phyloP scores from a whole-genome alignment of 2,113 vertebrate species.

The Microcebus murinus region DNA sequence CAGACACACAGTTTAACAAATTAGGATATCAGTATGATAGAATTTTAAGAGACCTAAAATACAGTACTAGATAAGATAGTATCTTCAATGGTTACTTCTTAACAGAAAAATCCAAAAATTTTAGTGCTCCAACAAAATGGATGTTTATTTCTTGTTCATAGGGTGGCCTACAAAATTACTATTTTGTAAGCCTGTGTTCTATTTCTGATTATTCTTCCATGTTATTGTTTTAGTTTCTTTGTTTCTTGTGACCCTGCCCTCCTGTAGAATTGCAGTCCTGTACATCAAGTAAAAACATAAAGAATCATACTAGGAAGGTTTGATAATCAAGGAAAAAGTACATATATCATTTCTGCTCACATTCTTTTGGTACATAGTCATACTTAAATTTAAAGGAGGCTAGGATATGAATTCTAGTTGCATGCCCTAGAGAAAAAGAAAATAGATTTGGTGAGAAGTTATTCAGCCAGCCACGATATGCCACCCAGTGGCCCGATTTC shows the following conservation, averaged over 20 bases:
- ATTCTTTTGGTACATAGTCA: neutral
- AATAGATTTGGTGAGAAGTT: neutral
- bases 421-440: neutral
- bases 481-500: neutral
- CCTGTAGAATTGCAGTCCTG: neutral
- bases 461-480: neutral
- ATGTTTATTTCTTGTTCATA: neutral
- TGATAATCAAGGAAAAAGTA: neutral
- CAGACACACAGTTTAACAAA: neutral
- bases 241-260: neutral
- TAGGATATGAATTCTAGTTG: neutral
- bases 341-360: neutral
- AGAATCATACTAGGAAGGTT: neutral
- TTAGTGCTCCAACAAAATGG: neutral
- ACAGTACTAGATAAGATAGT: neutral
- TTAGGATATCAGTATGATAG: neutral
- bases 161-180: neutral
- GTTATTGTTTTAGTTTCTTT: neutral
- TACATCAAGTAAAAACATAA: neutral
- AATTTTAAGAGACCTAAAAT: neutral
- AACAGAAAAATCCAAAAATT: neutral
- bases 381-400: neutral
- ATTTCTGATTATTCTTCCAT: neutral
- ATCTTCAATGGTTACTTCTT: neutral
- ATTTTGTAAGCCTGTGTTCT: neutral